These are phyloP conservation scores for Campaea margaritaria DNA, from an alignment of 2,888 invertebrate genomes.

Conservation along the genomic window DNA sequence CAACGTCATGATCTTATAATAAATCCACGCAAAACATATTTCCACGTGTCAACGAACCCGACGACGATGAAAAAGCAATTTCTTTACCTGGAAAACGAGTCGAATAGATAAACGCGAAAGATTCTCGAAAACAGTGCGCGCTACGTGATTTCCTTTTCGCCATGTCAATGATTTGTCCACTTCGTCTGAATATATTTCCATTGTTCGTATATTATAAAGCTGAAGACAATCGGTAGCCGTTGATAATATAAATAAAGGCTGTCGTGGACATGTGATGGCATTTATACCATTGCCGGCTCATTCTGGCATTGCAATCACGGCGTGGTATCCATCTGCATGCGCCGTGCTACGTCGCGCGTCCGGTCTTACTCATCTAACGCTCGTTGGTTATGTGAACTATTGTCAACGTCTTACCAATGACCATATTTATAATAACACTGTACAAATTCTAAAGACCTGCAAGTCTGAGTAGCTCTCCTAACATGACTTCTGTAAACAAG, in stretches of 20 bases:
- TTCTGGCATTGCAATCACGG: slow-evolving; percentile 80
- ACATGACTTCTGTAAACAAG: background rate
- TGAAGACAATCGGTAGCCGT: slow-evolving; percentile 73
- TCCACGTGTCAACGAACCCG: slow-evolving; percentile 48
- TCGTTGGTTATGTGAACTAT: slow-evolving; percentile 66
- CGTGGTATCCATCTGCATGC: slow-evolving; percentile 75
- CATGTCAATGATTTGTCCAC: slow-evolving; percentile 61
- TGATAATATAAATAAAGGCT: slow-evolving; percentile 74
- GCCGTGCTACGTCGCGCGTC: slow-evolving; percentile 69
- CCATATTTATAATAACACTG: slow-evolving; percentile 44
- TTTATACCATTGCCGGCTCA: slow-evolving; percentile 78
- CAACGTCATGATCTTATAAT: slow-evolving; percentile 25
- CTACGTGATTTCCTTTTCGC: slow-evolving; percentile 78
- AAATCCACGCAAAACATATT: slow-evolving; percentile 33
- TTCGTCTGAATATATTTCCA: slow-evolving; percentile 66
- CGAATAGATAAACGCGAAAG: slow-evolving; percentile 53
- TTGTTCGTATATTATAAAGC: slow-evolving; percentile 74
- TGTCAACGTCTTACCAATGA: slow-evolving; percentile 54
- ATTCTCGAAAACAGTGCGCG: slow-evolving; percentile 64
- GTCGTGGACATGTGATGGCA: slow-evolving; percentile 74
- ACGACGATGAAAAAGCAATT: slow-evolving; percentile 43
- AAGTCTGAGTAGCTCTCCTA: background rate
- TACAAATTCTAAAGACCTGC: slow-evolving; percentile 13
- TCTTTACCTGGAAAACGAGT: slow-evolving; percentile 52
- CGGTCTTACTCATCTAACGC: slow-evolving; percentile 80